These are phyloP conservation scores for Caerostris extrusa DNA, from an alignment of 1,140 invertebrate genomes.

Conservation along the genomic window DNA sequence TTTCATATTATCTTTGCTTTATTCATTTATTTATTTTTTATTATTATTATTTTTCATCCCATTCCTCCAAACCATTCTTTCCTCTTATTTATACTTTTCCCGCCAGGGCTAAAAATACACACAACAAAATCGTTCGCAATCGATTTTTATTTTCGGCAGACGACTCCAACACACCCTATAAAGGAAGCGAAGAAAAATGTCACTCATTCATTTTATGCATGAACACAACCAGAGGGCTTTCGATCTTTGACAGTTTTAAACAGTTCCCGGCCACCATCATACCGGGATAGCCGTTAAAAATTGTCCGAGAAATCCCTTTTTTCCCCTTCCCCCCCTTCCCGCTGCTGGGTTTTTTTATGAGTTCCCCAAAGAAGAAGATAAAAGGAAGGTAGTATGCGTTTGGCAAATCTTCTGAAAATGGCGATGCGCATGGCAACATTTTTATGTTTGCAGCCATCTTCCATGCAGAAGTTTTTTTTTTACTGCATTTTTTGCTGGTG, in stretches of 20 bases:
- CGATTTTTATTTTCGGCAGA: constrained; percentile 74
- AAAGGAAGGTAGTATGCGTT: constrained; percentile 56
- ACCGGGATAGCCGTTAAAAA: constrained; percentile 64
- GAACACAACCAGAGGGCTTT: constrained; percentile 57
- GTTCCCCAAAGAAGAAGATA: constrained; percentile 14
- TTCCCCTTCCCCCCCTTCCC: not conserved
- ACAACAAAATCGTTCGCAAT: constrained; percentile 66
- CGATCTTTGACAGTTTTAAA: constrained; percentile 65
- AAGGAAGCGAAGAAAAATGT: constrained; percentile 69
- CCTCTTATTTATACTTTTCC: constrained; percentile 48
- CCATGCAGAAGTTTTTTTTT: not conserved
- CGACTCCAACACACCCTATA: constrained; percentile 65
- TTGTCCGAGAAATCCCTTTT: constrained; percentile 51
- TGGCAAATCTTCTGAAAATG: constrained; percentile 66
- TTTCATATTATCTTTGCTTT: constrained; percentile 51
- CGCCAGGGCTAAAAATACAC: constrained; percentile 48
- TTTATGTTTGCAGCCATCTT: constrained; percentile 33
- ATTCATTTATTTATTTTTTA: not conserved
- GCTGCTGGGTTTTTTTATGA: constrained; percentile 43
- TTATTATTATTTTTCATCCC: not conserved
- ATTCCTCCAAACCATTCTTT: not conserved
- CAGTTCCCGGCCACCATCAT: constrained; percentile 43
- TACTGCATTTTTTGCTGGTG: not conserved
- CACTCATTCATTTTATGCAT: constrained; percentile 73
- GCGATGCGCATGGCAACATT: constrained; percentile 8